phyloP scores from a whole-genome alignment of 2,888 invertebrate species.

The Idaea dimidiata region DNA sequence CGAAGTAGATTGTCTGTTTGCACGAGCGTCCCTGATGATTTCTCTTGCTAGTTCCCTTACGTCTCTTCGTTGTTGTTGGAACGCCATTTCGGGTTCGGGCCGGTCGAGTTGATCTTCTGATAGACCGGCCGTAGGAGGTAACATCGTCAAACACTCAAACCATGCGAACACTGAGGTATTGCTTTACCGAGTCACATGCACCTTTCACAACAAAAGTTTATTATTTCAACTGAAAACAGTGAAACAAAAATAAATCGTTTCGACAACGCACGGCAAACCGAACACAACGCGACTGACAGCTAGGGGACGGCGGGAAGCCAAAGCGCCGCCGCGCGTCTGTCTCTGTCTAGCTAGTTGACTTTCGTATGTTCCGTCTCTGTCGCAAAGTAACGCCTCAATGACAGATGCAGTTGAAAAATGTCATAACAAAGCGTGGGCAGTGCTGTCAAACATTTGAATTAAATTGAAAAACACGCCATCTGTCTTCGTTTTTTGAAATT shows the following conservation, averaged over 20 bases:
- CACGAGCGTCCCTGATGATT: conserved; percentile 69
- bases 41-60: conserved; percentile 72
- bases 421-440: conserved; percentile 77
- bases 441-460: conserved; percentile 54
- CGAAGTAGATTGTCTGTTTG: conserved; percentile 70
- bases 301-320: conserved; percentile 72
- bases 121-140: conserved; percentile 77
- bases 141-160: conserved; percentile 70
- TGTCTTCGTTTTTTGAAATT: conserved; percentile 30
- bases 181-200: conserved; percentile 46
- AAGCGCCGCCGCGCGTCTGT: conserved; percentile 68
- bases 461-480: conserved; percentile 55
- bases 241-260: conserved; percentile 51
- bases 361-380: conserved; percentile 43
- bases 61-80: conserved; percentile 73
- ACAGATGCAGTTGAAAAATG: conserved; percentile 62
- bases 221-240: conserved; percentile 30
- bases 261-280: conserved; percentile 64
- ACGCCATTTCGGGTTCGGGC: conserved; percentile 74
- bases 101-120: conserved; percentile 73
- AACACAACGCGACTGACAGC: conserved; percentile 71
- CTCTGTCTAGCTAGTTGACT: conserved; percentile 40
- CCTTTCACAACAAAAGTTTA: conserved; percentile 21
- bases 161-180: conserved; percentile 54
- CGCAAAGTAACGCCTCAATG: conserved; percentile 55